Percentiles rank a stretch among this genome's conserved stretches.
These are phyloP conservation scores for Hapalemur alaotrensis DNA, from an alignment of 2,797 vertebrate genomes.

Conservation along the genomic window DNA sequence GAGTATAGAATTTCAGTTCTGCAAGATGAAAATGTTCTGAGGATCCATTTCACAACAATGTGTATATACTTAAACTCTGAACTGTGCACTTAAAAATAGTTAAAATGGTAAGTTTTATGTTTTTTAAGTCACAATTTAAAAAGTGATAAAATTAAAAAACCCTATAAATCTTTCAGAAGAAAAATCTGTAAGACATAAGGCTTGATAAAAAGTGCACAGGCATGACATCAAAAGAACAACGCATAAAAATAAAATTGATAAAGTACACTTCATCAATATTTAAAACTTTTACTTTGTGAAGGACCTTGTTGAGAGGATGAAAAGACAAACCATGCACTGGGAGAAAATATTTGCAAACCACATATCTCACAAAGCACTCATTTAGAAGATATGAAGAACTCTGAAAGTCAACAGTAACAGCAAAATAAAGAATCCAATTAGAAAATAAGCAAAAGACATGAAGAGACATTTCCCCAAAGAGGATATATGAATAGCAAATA, in stretches of 20 bases:
- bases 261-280: not conserved
- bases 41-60: not conserved
- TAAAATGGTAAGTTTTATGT: not conserved
- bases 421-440: not conserved
- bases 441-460: not conserved
- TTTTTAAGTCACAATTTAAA: not conserved
- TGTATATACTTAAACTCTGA: not conserved
- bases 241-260: not conserved
- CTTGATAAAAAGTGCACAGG: not conserved
- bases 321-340: not conserved
- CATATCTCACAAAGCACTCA: not conserved
- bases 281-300: not conserved
- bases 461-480: not conserved
- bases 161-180: not conserved
- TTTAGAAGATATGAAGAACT: not conserved
- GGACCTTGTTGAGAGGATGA: not conserved
- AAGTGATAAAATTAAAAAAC: not conserved
- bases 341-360: not conserved
- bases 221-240: not conserved
- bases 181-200: not conserved
- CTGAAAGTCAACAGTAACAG: not conserved
- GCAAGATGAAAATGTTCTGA: not conserved
- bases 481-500: not conserved
- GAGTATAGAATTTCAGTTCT: not conserved
- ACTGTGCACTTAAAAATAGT: not conserved